Evolutionary conservation across 2,888 invertebrate genomes (phyloP).

Genomic region (Orchesellides sinensis): DNA sequence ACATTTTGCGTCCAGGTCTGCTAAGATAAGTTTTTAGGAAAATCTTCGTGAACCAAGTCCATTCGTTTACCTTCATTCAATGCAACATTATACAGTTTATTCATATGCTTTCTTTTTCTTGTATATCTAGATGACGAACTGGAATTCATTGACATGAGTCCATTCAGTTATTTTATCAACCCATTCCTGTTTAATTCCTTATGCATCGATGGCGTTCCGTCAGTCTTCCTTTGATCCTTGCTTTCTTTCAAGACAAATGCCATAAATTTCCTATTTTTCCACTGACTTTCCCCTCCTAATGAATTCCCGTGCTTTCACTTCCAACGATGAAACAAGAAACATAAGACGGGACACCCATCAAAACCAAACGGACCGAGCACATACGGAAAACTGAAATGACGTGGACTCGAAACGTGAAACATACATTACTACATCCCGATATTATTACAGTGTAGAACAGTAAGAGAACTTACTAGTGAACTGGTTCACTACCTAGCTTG

Average conservation of each 20-base stretch:
- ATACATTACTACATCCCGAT: constrained; percentile 62
- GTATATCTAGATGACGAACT: constrained; percentile 73
- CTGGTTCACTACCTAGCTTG: constrained; percentile 44
- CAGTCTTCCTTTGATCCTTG: constrained; percentile 63
- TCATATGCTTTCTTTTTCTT: constrained; percentile 71
- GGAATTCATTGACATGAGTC: constrained; percentile 73
- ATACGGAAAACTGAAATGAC: constrained; percentile 69
- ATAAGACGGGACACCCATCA: constrained; percentile 67
- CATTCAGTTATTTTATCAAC: constrained; percentile 69
- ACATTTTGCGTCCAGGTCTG: constrained; percentile 42
- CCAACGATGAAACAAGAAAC: constrained; percentile 66
- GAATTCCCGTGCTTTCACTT: constrained; percentile 27
- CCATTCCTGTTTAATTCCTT: constrained; percentile 66
- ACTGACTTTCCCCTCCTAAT: constrained; percentile 55
- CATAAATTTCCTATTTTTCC: constrained; percentile 57
- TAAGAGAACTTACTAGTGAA: constrained; percentile 58
- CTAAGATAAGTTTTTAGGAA: too few relatives aligned
- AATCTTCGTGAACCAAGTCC: not conserved
- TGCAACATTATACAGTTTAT: constrained; percentile 42
- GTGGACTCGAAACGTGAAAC: constrained; percentile 66
- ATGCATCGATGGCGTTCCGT: constrained; percentile 56
- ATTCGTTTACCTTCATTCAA: constrained; percentile 42
- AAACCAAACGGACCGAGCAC: constrained; percentile 66
- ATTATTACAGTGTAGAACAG: constrained; percentile 49
- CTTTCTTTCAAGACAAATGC: constrained; percentile 60